Conservation (phyloP, 2,113 vertebrate species). For the Lota lota region DNA sequence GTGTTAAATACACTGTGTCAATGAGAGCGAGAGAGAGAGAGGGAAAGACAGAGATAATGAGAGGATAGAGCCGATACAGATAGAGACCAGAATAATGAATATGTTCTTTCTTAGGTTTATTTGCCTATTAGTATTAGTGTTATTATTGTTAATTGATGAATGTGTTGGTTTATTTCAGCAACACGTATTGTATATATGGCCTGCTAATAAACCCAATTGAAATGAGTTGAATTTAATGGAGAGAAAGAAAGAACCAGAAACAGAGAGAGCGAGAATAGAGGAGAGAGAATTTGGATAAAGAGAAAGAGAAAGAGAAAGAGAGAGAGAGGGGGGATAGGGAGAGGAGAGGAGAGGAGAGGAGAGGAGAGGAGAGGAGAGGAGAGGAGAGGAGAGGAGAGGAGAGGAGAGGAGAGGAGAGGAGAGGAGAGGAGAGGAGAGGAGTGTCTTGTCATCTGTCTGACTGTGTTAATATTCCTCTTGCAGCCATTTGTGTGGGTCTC, state of each 20-base stretch:
- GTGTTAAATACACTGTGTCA: background rate
- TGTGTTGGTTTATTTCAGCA: too few species aligned
- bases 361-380: background rate
- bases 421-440: background rate
- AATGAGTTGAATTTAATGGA: background rate
- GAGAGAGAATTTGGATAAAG: background rate
- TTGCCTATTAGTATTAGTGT: too few species aligned
- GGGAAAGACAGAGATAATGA: background rate
- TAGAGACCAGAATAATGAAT: background rate
- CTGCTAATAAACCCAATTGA: too few species aligned
- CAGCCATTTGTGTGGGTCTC: slow-evolving; percentile 31
- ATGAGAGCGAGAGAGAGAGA: background rate
- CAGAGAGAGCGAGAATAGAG: background rate
- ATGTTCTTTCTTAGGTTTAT: too few species aligned
- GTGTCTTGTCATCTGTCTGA: background rate
- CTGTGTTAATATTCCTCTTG: background rate
- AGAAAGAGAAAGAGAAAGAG: background rate
- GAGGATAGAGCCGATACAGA: background rate
- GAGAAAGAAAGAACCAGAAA: background rate
- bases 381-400: background rate
- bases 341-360: too few species aligned
- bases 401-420: too few species aligned
- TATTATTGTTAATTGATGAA: too few species aligned
- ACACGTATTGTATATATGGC: too few species aligned
- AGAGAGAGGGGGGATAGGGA: background rate